A percentile compares a stretch with the other conserved stretches of the same genome.
These are phyloP conservation scores for Geotrypetes seraphini DNA, from an alignment of 2,797 vertebrate genomes.

Conservation along the genomic window DNA sequence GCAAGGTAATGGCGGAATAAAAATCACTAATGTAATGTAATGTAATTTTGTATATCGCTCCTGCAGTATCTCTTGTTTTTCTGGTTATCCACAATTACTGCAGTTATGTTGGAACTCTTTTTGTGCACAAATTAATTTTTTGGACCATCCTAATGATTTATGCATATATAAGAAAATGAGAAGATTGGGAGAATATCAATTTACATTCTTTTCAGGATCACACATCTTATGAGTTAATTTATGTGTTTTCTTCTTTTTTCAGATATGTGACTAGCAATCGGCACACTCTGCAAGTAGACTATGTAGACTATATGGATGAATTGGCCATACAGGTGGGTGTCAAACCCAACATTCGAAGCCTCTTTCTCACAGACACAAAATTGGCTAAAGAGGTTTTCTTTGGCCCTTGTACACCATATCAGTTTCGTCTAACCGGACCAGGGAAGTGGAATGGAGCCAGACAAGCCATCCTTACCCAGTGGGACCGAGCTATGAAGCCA, in stretches of 20 bases:
- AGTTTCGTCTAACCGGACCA: constrained; percentile 64
- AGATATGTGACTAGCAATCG: constrained; percentile 41
- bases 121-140: no score
- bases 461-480: constrained; percentile 68
- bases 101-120: no score
- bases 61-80: no score
- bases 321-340: constrained; percentile 52
- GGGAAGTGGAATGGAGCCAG: constrained; percentile 67
- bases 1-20: no score
- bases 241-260: neutral
- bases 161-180: no score
- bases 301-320: constrained; percentile 56
- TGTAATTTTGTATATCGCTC: no score
- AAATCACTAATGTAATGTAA: no score
- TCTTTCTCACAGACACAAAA: constrained; percentile 59
- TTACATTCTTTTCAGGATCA: no score
- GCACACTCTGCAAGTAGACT: constrained; percentile 50
- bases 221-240: no score
- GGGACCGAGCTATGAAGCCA: constrained; percentile 55
- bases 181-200: no score
- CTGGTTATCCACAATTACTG: no score
- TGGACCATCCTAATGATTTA: no score
- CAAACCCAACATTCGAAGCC: constrained; percentile 47
- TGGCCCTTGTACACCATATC: constrained; percentile 67
- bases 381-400: constrained; percentile 57